Evolutionary conservation across 2,888 invertebrate genomes (phyloP), one percentile per base, ranked within the genome.

Genomic region (Phania funesta): DNA sequence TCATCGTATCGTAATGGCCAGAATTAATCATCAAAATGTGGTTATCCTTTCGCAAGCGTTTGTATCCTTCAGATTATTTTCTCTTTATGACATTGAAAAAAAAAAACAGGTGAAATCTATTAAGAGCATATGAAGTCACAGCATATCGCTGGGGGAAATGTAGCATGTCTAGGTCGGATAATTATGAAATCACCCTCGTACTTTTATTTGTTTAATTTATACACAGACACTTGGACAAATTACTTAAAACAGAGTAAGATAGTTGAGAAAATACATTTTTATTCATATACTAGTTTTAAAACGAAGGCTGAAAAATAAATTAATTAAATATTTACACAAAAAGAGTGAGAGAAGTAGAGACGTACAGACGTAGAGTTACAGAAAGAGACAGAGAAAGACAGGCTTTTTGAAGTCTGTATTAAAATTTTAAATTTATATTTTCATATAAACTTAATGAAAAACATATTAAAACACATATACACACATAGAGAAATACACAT

Each of bases 391-490:
- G 79, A 87, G 73, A 85, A 35, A 75, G 78, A 82, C 85, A 85
- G 83, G 86, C 77, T 85, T 78, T 84, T 62, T 84, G 62, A 60
- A 76, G 65, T 77, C 24, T 5, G 4, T 41, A 41, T 44, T 38
- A 38, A 9, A 5, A 2, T 29, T 46, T 58, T 52, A 32, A 46
- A 32, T 60, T 60, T 68, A 50, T 62, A 67, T 70, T 38, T 46
- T 56, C 32, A 32, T 52, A 64, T 64, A 52, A 52, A 54, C 41
- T 41, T 38, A 16, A 52, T 18, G 24, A 64, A 48, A 41, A 58
- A 26, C 35, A 86, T 86, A 88, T 89, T 87, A 88, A 89, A 89
- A 89, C 89, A 89, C 89, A 89, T 88, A 89, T 89, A 89, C 89
- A 89, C 89, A 89, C 87, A 87, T 86, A 83, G 62, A 78, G 58